A percentile compares a stretch with the other conserved stretches of the same genome.
These are phyloP conservation scores for Druon quercuslanigerum DNA, from an alignment of 1,140 invertebrate genomes.

Conservation along the genomic window DNA sequence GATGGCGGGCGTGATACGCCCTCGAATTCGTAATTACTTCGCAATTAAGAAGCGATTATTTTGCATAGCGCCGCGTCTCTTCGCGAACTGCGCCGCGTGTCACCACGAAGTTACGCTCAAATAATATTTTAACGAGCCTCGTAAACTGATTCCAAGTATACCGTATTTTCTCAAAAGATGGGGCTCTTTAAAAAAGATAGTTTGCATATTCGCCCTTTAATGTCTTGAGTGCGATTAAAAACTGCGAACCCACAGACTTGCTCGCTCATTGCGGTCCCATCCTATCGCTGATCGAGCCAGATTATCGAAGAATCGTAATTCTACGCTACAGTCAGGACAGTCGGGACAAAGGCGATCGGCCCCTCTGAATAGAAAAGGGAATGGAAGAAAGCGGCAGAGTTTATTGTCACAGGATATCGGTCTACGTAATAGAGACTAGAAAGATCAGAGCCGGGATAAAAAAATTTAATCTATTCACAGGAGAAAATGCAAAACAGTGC, in stretches of 20 bases:
- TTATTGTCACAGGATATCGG: slow-evolving; percentile 16
- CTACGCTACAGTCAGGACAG: background rate
- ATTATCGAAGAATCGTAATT: slow-evolving; percentile 13
- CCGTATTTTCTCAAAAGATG: slow-evolving; percentile 48
- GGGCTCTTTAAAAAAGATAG: slow-evolving; percentile 59
- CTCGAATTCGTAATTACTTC: slow-evolving; percentile 69
- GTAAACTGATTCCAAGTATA: slow-evolving; percentile 68
- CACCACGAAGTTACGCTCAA: slow-evolving; percentile 70
- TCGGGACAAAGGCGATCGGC: slow-evolving; percentile 32
- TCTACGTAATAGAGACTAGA: slow-evolving; percentile 20
- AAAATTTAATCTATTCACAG: slow-evolving; percentile 14
- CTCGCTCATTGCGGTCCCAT: background rate
- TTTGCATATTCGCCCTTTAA: slow-evolving; percentile 66
- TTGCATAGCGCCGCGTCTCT: slow-evolving; percentile 67
- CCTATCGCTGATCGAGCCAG: slow-evolving; percentile 11
- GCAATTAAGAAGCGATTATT: slow-evolving; percentile 74
- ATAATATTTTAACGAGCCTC: slow-evolving; percentile 73
- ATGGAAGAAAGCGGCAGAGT: background rate
- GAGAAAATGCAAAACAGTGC: slow-evolving; percentile 9
- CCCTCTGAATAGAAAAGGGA: background rate
- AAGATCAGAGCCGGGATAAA: background rate
- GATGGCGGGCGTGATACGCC: slow-evolving; percentile 51
- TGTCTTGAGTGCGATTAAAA: slow-evolving; percentile 55
- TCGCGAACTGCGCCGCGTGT: slow-evolving; percentile 68
- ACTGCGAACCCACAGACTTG: slow-evolving; percentile 35